A percentile compares a stretch with the other conserved stretches of the same genome.
Evolutionary conservation across 2,797 vertebrate genomes (phyloP).

Genomic region (Tympanoctomys barrerae): DNA sequence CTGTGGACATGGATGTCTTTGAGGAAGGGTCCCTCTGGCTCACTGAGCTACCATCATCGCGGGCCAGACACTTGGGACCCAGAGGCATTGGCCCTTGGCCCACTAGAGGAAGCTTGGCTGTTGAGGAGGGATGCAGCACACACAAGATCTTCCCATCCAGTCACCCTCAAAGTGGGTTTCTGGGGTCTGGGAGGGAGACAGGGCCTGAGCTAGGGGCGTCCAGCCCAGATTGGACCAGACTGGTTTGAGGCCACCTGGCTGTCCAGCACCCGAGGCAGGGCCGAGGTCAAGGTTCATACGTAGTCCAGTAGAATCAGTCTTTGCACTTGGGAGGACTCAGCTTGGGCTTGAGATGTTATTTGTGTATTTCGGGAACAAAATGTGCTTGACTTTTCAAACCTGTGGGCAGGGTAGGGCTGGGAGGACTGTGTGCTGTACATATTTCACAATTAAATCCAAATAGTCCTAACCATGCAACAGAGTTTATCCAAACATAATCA

Average conservation of each 20-base stretch:
- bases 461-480: constrained; percentile 50
- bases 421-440: constrained; percentile 45
- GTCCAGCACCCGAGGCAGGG: fast-evolving
- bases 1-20: neutral
- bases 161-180: neutral
- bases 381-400: constrained; percentile 72
- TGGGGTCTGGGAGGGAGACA: neutral
- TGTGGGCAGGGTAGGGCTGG: neutral
- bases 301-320: constrained; percentile 29
- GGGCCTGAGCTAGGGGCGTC: neutral
- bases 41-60: fast-evolving
- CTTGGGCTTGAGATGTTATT: constrained; percentile 31
- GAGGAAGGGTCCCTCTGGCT: neutral
- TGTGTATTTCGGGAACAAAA: constrained; percentile 57
- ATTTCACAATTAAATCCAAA: constrained; percentile 62
- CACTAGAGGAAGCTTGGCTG: neutral
- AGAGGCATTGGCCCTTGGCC: neutral
- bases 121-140: neutral
- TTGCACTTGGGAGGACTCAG: constrained; percentile 62
- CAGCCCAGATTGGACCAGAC: fast-evolving
- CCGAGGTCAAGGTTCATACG: fast-evolving
- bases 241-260: fast-evolving
- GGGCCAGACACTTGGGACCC: neutral
- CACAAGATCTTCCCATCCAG: neutral
- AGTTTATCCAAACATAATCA: constrained; percentile 68